Base-by-base conservation (phyloP, 2,888 invertebrate genomes). In the Morinoia aosen region DNA sequence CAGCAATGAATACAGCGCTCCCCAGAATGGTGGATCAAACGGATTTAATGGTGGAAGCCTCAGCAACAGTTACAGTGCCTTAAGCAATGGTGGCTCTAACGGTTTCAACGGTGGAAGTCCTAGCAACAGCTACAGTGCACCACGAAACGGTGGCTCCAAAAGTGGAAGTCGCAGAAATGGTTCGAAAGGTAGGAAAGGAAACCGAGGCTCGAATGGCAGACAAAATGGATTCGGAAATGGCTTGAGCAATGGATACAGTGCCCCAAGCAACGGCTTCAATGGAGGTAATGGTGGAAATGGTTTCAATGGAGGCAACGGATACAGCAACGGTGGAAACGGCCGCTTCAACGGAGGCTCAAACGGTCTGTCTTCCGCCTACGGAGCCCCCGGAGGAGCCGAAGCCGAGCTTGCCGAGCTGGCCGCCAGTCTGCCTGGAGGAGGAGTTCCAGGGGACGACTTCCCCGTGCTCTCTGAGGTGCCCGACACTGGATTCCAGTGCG, bases 401-500 rank as follows among this genome's bases (percentile, higher is more conserved):
- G 96, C 48, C 5, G 91, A 64, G 39, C 61, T 91, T 48, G 58
- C 58, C 40, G 90, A 56, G 12, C 94, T 96, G 93, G 95, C 95
- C 3, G 96, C 91, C 64, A 76, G 48, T 58, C 95, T 96, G 56
- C 96, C 96, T 19, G 96, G 96, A 19, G 96, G 96, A 25, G 96
- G 96, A 91, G 94, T 95, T 25, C 96, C 96, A 19, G 96, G 96
- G 12, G 95, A 93, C 48, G 96, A 96, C 76, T 96, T 91, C 58
- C 96, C 96, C 58, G 93, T 96, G 88, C 95, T 96, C 48, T 58
- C 96, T 16, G 91, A 58, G 33, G 96, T 96, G 48, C 96, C 96
- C 2, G 96, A 96, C 61, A 96, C 96, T 33, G 95, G 94, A 33
- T 96, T 96, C 93, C 40, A 76, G 58, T 96, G 96, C 58, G 93